These are phyloP conservation scores for Myiotriccus ornatus DNA, from an alignment of 2,797 vertebrate species.

Conservation along the genomic window DNA sequence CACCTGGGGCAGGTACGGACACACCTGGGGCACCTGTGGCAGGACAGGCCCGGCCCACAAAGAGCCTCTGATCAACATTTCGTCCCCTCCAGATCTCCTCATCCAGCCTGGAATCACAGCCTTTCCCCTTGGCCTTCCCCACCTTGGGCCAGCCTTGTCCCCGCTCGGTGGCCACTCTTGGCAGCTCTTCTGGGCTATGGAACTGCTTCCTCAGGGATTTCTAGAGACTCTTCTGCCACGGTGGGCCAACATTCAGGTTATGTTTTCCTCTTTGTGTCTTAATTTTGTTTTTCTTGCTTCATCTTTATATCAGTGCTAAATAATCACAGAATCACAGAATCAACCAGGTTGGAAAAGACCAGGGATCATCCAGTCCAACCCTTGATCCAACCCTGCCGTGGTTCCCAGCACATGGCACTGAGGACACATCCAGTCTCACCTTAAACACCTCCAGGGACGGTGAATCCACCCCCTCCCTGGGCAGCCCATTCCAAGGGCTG, in stretches of 20 bases:
- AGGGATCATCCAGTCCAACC: too few relatives aligned
- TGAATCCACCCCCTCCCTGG: too few relatives aligned
- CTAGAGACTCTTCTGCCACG: fast-evolving
- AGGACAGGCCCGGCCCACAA: neutral
- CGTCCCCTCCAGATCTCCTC: neutral
- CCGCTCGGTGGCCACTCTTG: neutral
- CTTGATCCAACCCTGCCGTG: too few relatives aligned
- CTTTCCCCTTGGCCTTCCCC: neutral
- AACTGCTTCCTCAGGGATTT: neutral
- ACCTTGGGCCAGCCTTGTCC: neutral
- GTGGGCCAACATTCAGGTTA: neutral
- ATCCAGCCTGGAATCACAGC: neutral
- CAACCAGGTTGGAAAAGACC: too few relatives aligned
- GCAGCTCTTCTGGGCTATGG: neutral
- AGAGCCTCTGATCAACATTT: neutral
- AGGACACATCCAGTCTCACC: too few relatives aligned
- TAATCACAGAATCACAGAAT: neutral
- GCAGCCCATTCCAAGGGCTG: too few relatives aligned
- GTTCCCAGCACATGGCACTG: too few relatives aligned
- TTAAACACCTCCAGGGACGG: too few relatives aligned
- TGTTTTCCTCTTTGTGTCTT: neutral
- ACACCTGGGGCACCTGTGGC: neutral
- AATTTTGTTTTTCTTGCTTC: neutral
- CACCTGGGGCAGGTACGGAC: too few relatives aligned
- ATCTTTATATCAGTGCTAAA: neutral